Base-by-base conservation (phyloP, 2,888 invertebrate species). In the Adineta ricciae region DNA sequence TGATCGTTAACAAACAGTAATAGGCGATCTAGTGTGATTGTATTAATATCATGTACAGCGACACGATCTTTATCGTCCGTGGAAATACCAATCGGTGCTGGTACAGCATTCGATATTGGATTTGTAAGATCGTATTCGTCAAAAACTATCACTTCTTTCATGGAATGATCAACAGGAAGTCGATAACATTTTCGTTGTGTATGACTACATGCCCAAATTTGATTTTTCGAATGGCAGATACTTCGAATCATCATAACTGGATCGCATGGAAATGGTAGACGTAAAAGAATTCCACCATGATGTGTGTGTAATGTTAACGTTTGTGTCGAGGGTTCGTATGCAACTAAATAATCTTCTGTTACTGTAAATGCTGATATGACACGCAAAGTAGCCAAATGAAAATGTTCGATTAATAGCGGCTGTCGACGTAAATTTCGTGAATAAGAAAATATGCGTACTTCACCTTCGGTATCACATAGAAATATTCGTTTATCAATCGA, bases 391-490 rank as follows among this genome's bases (percentile, higher is more conserved):
- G 38, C 11, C 24, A 78, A 41, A 41, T 38, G 38, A 41, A 41
- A 78, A 41, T 32, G 38, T 38, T 78, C 78, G 0, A 9, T 78
- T 41, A 41, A 78, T n/a, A 78, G 24, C 0, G 78, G 78, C 16
- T 78, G 78, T 4, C 78, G 78, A n/a, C 11, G 78, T 9, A 78
- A 24, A 41, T 19, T 1, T 24, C 41, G 38, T n/a, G 78, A 78
- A 78, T 78, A 78, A 11, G 78, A 78, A 41, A 41, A 78, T 24
- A 78, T 41, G n/a, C 78, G 78, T 41, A 78, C 11, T 41, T 78
- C 38, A 41, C 78, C 78, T n/a, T 78, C 78, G 11, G 9, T 41
- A n/a, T 78, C 78, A 78, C 78, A 78, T n/a, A 78, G n/a, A 78
- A 78, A 78, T 21, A 78, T 78, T 32, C 64, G 64, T 64, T 64